Percentiles rank a stretch among this genome's conserved stretches.
These are phyloP conservation scores for Macroglossus sobrinus DNA, from an alignment of 2,113 vertebrate species.

Conservation along the genomic window DNA sequence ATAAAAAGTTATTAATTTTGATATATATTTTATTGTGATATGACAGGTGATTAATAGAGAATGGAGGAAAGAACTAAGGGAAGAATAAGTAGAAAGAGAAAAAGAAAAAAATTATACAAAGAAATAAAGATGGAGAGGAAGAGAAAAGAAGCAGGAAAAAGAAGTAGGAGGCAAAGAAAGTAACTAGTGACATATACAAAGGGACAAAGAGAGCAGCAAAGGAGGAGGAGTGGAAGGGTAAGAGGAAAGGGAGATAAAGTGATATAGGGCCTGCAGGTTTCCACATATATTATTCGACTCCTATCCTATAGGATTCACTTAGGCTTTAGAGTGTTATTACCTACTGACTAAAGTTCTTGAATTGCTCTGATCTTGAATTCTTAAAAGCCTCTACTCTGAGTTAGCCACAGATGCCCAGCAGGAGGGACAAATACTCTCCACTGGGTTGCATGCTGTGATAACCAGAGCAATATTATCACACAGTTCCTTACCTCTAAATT, in stretches of 20 bases:
- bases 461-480: conserved; percentile 16
- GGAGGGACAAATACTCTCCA: neutral
- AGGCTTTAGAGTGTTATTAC: neutral
- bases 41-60: neutral
- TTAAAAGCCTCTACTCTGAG: conserved; percentile 38
- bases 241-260: neutral
- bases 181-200: neutral
- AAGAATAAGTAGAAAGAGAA: neutral
- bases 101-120: neutral
- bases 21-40: conserved; percentile 12
- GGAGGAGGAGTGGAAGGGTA: neutral
- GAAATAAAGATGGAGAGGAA: neutral
- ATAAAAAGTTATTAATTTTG: conserved; percentile 18
- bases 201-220: neutral
- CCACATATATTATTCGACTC: neutral
- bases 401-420: neutral
- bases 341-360: conserved; percentile 15
- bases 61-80: neutral
- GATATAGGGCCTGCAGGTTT: neutral
- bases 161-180: neutral
- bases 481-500: conserved; percentile 32
- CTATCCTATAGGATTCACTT: conserved; percentile 15
- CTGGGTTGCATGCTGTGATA: neutral
- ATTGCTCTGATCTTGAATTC: conserved; percentile 33
- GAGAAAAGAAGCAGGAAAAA: neutral